phyloP scores from a whole-genome alignment of 1,140 invertebrate genomes.

The Aphis gossypii region DNA sequence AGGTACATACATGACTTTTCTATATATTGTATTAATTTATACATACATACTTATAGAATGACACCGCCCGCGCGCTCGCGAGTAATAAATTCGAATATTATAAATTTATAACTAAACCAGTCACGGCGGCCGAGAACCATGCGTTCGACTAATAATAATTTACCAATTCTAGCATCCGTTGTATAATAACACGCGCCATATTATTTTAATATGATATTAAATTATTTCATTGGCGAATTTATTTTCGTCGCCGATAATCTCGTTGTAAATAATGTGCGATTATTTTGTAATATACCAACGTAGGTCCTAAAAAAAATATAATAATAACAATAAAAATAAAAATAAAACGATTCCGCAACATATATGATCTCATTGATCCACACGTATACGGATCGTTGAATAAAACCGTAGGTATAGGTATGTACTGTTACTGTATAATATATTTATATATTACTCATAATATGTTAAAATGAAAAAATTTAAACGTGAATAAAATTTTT shows the following conservation, averaged over 20 bases:
- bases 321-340: not conserved
- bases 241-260: not conserved
- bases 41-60: not conserved
- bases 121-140: not conserved
- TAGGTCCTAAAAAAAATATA: not conserved
- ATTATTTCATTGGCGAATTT: not conserved
- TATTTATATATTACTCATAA: not conserved
- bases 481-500: not conserved
- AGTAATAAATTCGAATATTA: not conserved
- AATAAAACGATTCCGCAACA: not conserved
- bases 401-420: not conserved
- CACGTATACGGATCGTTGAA: not conserved
- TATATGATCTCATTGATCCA: constrained; percentile 23
- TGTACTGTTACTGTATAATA: not conserved
- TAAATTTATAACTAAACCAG: constrained; percentile 20
- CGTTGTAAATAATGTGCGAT: not conserved
- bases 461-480: not conserved
- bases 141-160: not conserved
- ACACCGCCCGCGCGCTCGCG: not conserved
- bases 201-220: not conserved
- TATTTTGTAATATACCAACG: not conserved
- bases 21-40: not conserved
- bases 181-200: not conserved
- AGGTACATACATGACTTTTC: not conserved
- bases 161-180: not conserved